These are phyloP conservation scores for Scaptomyza caliginosa DNA, from an alignment of 2,888 invertebrate genomes.

Conservation along the genomic window DNA sequence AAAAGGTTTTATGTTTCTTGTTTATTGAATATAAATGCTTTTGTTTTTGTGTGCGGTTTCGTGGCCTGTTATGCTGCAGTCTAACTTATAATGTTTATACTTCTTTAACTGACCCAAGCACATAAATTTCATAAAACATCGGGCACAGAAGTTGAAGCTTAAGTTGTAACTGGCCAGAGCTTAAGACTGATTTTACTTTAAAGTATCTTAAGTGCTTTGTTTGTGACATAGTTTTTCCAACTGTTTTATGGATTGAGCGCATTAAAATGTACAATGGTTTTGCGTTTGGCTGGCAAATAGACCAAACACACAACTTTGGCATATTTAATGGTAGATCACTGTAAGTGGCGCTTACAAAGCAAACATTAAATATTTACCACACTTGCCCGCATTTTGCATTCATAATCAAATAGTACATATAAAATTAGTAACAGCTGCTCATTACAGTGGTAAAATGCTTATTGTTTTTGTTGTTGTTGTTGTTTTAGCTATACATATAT, in stretches of 20 bases:
- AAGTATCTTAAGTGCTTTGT: slow-evolving; percentile 6
- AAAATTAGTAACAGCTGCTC: slow-evolving; percentile 28
- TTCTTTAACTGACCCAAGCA: slow-evolving; percentile 45
- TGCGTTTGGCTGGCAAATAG: slow-evolving; percentile 43
- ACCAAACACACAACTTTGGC: slow-evolving; percentile 32
- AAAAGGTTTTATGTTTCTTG: slow-evolving; percentile 19
- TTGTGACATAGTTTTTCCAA: slow-evolving; percentile 18
- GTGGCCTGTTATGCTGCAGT: slow-evolving; percentile 21
- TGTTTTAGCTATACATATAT: slow-evolving; percentile 7
- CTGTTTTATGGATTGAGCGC: slow-evolving; percentile 32
- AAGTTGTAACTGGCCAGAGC: not conserved
- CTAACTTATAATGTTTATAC: slow-evolving; percentile 51
- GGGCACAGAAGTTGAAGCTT: not conserved
- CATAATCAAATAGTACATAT: slow-evolving; percentile 24
- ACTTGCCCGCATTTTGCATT: slow-evolving; percentile 47
- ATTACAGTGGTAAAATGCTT: slow-evolving; percentile 6
- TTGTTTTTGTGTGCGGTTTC: slow-evolving; percentile 3
- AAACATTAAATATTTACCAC: slow-evolving; percentile 54
- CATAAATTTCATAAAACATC: slow-evolving; percentile 49
- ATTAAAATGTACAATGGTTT: slow-evolving; percentile 44
- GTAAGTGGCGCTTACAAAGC: slow-evolving; percentile 19
- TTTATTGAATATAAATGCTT: slow-evolving; percentile 9
- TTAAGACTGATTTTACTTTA: slow-evolving; percentile 15
- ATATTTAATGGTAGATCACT: slow-evolving; percentile 41
- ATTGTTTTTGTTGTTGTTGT: slow-evolving; percentile 5